phyloP scores from a whole-genome alignment of 2,888 invertebrate species.

The Therioaphis trifolii region DNA sequence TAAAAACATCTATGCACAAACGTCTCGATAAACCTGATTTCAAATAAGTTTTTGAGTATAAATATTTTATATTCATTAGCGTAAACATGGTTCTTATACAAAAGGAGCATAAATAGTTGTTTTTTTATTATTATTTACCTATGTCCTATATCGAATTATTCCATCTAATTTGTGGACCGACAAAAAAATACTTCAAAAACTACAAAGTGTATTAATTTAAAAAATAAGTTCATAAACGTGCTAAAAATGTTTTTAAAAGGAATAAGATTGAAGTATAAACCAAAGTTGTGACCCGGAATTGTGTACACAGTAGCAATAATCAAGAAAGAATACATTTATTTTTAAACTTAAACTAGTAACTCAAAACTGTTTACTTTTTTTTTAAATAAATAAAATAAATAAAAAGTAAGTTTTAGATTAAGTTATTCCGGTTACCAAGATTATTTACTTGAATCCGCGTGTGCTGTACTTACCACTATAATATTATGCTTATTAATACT shows the following conservation, averaged over 20 bases:
- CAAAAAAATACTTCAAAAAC: background rate
- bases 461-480: background rate
- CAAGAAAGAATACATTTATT: conserved; percentile 8
- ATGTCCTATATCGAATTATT: too few species aligned
- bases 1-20: background rate
- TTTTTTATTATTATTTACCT: too few species aligned
- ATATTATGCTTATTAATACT: background rate
- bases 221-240: conserved; percentile 17
- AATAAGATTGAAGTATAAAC: conserved; percentile 1
- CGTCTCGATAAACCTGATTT: background rate
- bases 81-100: background rate
- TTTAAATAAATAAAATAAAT: conserved; percentile 43
- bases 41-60: background rate
- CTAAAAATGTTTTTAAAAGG: conserved; percentile 26
- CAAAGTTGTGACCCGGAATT: conserved; percentile 24
- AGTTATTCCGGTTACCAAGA: conserved; percentile 17
- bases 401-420: conserved; percentile 8
- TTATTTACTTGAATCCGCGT: conserved; percentile 24
- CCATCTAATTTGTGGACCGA: background rate
- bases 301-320: conserved; percentile 19
- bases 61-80: conserved; percentile 1
- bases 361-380: conserved; percentile 16
- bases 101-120: background rate
- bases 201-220: conserved; percentile 2
- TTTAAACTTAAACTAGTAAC: conserved; percentile 20